These are phyloP conservation scores for Pomatorhinus ruficollis DNA, from an alignment of 2,113 vertebrate genomes.

Conservation along the genomic window DNA sequence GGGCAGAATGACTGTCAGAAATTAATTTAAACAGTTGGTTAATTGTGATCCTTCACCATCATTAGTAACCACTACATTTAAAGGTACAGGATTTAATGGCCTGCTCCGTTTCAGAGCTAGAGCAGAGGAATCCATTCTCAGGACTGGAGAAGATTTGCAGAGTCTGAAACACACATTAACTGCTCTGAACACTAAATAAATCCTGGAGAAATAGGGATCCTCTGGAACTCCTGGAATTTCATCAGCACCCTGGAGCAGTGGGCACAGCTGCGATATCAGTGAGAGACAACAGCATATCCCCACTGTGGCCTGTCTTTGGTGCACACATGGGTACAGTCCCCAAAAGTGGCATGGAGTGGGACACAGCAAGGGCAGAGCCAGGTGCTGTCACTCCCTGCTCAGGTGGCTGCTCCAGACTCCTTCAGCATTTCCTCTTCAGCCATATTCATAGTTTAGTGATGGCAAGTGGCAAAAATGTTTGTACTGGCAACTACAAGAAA, in stretches of 20 bases:
- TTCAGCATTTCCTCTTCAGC: neutral
- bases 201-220: neutral
- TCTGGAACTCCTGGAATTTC: neutral
- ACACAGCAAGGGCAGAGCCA: neutral
- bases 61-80: constrained; percentile 3
- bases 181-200: neutral
- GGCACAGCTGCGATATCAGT: neutral
- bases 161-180: neutral
- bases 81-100: constrained; percentile 7
- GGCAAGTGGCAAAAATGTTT: neutral
- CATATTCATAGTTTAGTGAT: rapidly evolving
- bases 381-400: neutral
- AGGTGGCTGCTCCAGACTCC: neutral
- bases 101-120: neutral
- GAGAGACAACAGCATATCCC: neutral
- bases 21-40: constrained; percentile 44
- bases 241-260: neutral
- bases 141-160: neutral
- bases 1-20: constrained; percentile 11
- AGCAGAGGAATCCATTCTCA: constrained; percentile 9
- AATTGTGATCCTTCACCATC: constrained; percentile 29
- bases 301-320: neutral
- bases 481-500: neutral
- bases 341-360: neutral
- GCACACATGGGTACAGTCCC: neutral